Conservation (phyloP, 2,113 vertebrate genomes). For the Hippocampus abdominalis region DNA sequence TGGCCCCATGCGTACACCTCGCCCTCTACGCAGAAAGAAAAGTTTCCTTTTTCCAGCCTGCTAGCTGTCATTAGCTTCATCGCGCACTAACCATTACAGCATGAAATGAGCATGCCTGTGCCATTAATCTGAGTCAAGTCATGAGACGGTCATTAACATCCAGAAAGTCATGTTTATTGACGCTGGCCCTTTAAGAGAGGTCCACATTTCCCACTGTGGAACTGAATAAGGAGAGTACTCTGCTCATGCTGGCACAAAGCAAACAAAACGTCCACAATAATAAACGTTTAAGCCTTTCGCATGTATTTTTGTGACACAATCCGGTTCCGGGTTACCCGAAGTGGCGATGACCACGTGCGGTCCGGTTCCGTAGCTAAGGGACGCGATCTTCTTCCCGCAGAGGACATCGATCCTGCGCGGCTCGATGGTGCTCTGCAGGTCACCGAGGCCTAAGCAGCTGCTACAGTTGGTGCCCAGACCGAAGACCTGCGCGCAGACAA, state of each 20-base stretch:
- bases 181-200: too few species aligned
- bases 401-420: constrained; percentile 84
- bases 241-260: constrained; percentile 21
- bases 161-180: too few species aligned
- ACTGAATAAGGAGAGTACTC: not conserved
- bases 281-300: not conserved
- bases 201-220: too few species aligned
- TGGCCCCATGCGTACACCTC: constrained; percentile 97
- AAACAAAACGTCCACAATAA: not conserved
- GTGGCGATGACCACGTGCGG: constrained; percentile 91
- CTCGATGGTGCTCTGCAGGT: constrained; percentile 90
- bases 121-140: too few species aligned
- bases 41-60: not conserved
- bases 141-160: too few species aligned
- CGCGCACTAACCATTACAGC: not conserved
- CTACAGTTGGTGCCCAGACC: constrained; percentile 94
- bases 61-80: too few species aligned
- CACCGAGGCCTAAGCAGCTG: constrained; percentile 91
- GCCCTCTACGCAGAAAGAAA: constrained; percentile 78
- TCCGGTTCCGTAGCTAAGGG: constrained; percentile 95
- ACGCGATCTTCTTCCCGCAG: constrained; percentile 90
- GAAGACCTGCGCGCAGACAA: constrained; percentile 80
- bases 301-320: not conserved
- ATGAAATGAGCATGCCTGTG: too few species aligned
- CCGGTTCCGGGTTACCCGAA: constrained; percentile 72